Percentiles rank a stretch among this genome's conserved stretches.
Evolutionary conservation across 2,797 vertebrate species (phyloP).

Genomic region (Protonibea diacanthus): DNA sequence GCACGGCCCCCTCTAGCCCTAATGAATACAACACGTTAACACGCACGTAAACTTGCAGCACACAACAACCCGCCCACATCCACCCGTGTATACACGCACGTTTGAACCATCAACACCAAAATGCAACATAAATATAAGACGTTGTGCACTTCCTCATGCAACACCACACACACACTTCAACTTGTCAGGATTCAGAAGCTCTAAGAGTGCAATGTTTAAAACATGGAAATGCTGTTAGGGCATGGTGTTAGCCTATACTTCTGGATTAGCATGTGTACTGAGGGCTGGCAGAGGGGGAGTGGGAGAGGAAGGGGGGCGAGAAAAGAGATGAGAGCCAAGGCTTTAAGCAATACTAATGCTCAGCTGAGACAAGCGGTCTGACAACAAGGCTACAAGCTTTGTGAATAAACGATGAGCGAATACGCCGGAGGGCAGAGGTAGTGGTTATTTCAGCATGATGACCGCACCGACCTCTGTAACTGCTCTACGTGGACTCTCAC

Average conservation of each 20-base stretch:
- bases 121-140: constrained; percentile 14
- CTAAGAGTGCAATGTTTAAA: constrained; percentile 61
- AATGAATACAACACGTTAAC: constrained; percentile 60
- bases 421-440: constrained; percentile 52
- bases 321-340: constrained; percentile 48
- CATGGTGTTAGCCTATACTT: constrained; percentile 50
- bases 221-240: constrained; percentile 66
- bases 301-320: constrained; percentile 1
- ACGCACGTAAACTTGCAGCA: constrained; percentile 9
- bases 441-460: constrained; percentile 54
- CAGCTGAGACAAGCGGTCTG: constrained; percentile 69
- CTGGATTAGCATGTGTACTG: constrained; percentile 65
- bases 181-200: constrained; percentile 44
- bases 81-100: not conserved
- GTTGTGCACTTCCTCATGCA: constrained; percentile 27
- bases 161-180: constrained; percentile 9
- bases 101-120: not conserved
- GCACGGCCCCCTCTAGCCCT: constrained; percentile 34
- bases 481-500: constrained; percentile 3
- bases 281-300: constrained; percentile 22
- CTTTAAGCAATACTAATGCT: constrained; percentile 70
- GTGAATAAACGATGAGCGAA: constrained; percentile 73
- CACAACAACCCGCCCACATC: not conserved
- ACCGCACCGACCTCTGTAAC: constrained; percentile 32
- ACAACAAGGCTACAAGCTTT: constrained; percentile 65